phyloP scores from a whole-genome alignment of 2,113 vertebrate species.

The Melanocharis versteri region DNA sequence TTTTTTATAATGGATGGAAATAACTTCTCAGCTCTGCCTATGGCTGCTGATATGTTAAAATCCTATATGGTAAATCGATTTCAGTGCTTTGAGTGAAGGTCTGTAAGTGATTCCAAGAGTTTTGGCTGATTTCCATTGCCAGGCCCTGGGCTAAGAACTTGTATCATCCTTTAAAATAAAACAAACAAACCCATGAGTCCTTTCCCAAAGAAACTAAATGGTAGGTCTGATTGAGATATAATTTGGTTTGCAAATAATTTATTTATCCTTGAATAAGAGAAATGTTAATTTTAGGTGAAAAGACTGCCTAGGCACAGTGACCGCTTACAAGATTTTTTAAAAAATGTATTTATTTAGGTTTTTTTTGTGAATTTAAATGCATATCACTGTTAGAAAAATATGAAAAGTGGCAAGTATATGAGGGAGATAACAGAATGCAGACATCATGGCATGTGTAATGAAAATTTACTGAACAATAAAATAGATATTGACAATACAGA shows the following conservation, averaged over 20 bases:
- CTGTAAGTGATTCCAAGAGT: background rate
- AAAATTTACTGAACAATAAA: constrained; percentile 20
- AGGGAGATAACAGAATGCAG: background rate
- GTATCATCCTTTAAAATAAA: background rate
- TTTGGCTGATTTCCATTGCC: constrained; percentile 23
- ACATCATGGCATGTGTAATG: background rate
- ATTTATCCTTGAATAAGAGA: constrained; percentile 12
- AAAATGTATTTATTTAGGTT: no score
- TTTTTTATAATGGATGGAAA: constrained; percentile 32
- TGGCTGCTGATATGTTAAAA: constrained; percentile 34
- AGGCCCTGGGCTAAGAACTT: background rate
- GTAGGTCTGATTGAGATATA: background rate
- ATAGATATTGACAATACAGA: constrained; percentile 8
- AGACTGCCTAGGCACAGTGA: background rate
- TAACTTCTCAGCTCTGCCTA: constrained; percentile 31
- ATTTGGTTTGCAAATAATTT: constrained; percentile 8
- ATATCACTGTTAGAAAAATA: background rate
- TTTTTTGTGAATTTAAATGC: background rate
- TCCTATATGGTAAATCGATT: constrained; percentile 40
- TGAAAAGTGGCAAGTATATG: background rate
- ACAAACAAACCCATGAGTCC: background rate
- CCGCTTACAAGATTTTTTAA: background rate
- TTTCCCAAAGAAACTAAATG: background rate
- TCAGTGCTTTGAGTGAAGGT: constrained; percentile 35
- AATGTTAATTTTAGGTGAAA: constrained; percentile 3